A percentile compares a stretch with the other conserved stretches of the same genome.
phyloP scores from a whole-genome alignment of 2,113 vertebrate genomes.

The Antidorcas marsupialis region DNA sequence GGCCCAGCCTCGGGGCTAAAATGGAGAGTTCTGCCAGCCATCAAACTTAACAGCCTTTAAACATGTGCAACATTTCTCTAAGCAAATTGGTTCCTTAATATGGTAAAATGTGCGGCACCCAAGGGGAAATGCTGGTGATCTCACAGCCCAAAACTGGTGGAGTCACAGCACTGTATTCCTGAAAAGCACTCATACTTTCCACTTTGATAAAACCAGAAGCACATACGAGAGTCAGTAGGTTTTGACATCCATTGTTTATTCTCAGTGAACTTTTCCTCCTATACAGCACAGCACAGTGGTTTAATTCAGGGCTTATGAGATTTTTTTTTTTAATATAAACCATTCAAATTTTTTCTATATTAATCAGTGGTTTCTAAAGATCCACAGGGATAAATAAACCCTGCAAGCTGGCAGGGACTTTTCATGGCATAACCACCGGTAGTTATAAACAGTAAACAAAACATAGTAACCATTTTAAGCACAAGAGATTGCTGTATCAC shows the following conservation, averaged over 20 bases:
- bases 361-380: slow-evolving; percentile 80
- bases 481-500: slow-evolving; percentile 79
- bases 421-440: slow-evolving; percentile 74
- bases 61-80: slow-evolving; percentile 70
- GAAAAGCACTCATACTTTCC: slow-evolving; percentile 79
- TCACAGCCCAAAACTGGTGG: slow-evolving; percentile 75
- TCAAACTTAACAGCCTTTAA: slow-evolving; percentile 72
- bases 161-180: slow-evolving; percentile 71
- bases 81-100: slow-evolving; percentile 77
- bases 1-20: slow-evolving; percentile 49
- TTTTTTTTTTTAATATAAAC: slow-evolving; percentile 70
- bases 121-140: slow-evolving; percentile 74
- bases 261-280: slow-evolving; percentile 60
- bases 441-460: slow-evolving; percentile 87
- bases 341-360: slow-evolving; percentile 64
- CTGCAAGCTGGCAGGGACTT: slow-evolving; percentile 69
- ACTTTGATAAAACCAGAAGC: slow-evolving; percentile 82
- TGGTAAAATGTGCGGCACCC: slow-evolving; percentile 69
- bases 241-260: slow-evolving; percentile 78
- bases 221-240: slow-evolving; percentile 48
- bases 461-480: slow-evolving; percentile 82
- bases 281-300: slow-evolving; percentile 69
- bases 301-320: slow-evolving; percentile 76
- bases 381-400: slow-evolving; percentile 80
- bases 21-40: slow-evolving; percentile 65